Evolutionary conservation across 1,140 invertebrate genomes (phyloP), one percentile per base, ranked within the genome.

Genomic region (Glossosoma conforme): DNA sequence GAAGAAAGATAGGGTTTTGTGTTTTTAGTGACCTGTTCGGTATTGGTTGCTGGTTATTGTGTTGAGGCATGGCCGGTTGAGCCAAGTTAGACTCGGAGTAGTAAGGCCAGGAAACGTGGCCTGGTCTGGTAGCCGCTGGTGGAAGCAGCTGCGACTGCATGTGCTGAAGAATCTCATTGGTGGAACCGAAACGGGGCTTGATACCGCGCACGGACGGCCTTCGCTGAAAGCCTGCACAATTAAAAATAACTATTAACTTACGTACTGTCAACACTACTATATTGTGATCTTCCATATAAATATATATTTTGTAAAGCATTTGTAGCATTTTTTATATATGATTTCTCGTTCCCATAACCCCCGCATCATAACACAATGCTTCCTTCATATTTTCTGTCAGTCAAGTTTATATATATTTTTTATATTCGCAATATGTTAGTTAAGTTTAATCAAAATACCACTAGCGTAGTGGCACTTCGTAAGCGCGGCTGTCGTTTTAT

Each of bases 121-220:
- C 69, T 37, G 63, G 75, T 2, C 70, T 63, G 37, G 49, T 59
- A 37, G 2, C 75, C 2, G 74, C 72, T 5, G 79, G 75, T 0
- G 81, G 77, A 25, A 78, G 76, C 5, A 86, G 62, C 59, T 86
- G 84, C 37, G 79, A 79, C 65, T 86, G 85, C 76, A 87, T 86
- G 54, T 90, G 86, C 56, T 89, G 84, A 0, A 91, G 67, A 9
- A 90, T 88, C 60, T 92, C 87, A 28, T 84, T 85, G 0, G 86
- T 89, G 0, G 85, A 83, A 19, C 86, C 85, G 36, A 88, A 85
- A 25, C 85, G 75, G 11, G 77, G 75, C 58, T 80, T 79, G 14
- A 79, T 79, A 14, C 77, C 77, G 0, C 88, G 76, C 1, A 93
- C 90, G 0, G 89, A 89, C 0, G 91, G 90, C 6, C 91, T 73